A percentile compares a stretch with the other conserved stretches of the same genome.
These are phyloP conservation scores for Molossus alvarezi DNA, from an alignment of 2,797 vertebrate species.

Conservation along the genomic window DNA sequence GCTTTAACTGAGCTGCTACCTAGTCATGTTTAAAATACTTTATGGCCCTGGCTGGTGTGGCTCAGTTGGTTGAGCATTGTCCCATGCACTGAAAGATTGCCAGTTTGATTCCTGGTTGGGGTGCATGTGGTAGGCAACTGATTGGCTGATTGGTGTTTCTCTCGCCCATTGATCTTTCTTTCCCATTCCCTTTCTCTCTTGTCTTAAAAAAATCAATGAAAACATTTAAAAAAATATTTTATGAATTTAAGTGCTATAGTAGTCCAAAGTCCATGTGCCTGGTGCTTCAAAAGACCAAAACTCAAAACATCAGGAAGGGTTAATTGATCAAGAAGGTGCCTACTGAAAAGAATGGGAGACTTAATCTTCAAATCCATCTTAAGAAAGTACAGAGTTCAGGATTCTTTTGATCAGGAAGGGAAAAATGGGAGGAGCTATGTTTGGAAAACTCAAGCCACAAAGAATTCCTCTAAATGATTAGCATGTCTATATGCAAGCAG, in stretches of 20 bases:
- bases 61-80: too few species aligned
- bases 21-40: not conserved
- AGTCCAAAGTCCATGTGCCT: not conserved
- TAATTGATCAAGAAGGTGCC: not conserved
- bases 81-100: too few species aligned
- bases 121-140: too few species aligned
- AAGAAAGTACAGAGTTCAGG: not conserved
- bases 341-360: not conserved
- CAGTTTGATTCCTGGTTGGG: too few species aligned
- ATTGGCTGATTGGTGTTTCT: too few species aligned
- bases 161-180: too few species aligned
- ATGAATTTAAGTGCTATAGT: not conserved
- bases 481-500: not conserved
- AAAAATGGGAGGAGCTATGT: not conserved
- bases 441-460: not conserved
- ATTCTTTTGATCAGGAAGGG: not conserved
- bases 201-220: too few species aligned
- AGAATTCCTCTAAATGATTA: not conserved
- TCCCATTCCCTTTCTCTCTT: too few species aligned
- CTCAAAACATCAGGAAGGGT: not conserved
- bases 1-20: constrained; percentile 28
- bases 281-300: not conserved
- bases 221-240: not conserved
- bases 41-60: not conserved
- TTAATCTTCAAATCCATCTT: not conserved